Conservation (phyloP, 1,140 invertebrate species). For the Adelges cooleyi region DNA sequence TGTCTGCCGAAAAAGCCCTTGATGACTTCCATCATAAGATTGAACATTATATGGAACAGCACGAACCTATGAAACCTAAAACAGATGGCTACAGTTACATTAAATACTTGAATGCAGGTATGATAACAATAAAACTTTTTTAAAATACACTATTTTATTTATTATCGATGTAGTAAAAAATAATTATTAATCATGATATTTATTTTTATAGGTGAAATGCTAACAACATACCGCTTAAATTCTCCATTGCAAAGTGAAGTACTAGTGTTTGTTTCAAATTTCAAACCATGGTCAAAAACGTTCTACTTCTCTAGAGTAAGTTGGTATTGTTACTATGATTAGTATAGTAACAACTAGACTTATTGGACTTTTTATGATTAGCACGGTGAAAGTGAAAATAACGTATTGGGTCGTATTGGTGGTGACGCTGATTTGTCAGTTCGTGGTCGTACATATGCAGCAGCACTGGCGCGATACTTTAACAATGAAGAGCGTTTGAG, state of each 20-base stretch:
- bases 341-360: neutral
- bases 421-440: slow-evolving; percentile 75
- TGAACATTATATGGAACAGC: slow-evolving; percentile 69
- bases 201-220: slow-evolving; percentile 40
- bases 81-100: slow-evolving; percentile 46
- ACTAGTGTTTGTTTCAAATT: slow-evolving; percentile 66
- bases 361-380: slow-evolving; percentile 39
- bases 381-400: slow-evolving; percentile 89
- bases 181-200: neutral
- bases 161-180: neutral
- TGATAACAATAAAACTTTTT: slow-evolving; percentile 17
- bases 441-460: slow-evolving; percentile 66
- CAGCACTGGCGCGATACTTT: slow-evolving; percentile 60
- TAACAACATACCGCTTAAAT: slow-evolving; percentile 46
- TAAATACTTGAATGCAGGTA: slow-evolving; percentile 58
- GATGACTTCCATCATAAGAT: slow-evolving; percentile 73
- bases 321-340: slow-evolving; percentile 29
- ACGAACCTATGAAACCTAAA: slow-evolving; percentile 61
- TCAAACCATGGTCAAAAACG: slow-evolving; percentile 56
- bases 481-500: slow-evolving; percentile 48
- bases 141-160: neutral
- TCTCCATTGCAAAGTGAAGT: slow-evolving; percentile 62
- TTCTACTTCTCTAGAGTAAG: slow-evolving; percentile 61
- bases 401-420: slow-evolving; percentile 79
- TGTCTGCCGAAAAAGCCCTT: slow-evolving; percentile 61